Evolutionary conservation across 2,113 vertebrate species (phyloP), one percentile per base, ranked within the genome.

Genomic region (Rostratula benghalensis): DNA sequence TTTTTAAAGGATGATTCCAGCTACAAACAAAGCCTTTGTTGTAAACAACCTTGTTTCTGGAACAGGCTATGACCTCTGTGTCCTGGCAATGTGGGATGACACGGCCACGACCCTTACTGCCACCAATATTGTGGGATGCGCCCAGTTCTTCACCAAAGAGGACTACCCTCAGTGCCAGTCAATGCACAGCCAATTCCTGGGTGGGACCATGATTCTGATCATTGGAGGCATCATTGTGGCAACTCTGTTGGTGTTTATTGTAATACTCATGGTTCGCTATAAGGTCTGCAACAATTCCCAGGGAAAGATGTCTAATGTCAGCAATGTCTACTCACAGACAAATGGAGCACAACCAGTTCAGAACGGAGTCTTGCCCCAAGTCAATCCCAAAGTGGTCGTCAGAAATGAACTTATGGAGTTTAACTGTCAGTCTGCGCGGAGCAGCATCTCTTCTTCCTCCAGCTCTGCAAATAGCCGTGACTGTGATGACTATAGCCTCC

Each of bases 51-150:
- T 99, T 89, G 99, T 99, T 79, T 98, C 99, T 2, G 99, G 99
- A 88, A 99, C 98, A 33, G 98, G 99, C 95, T 99, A 99, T 17
- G 99, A 99, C 94, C 97, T 99, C 84, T 99, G 99, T 2, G 99
- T 99, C 37, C 96, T 99, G 97, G 99, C 99, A 84, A 99, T 99
- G 96, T 99, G 99, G 99, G 99, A 99, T 8, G 99, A 99, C 98
- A 98, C 98, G 0, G 99, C 99, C 87, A 99, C 99, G 0, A 99
- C 99, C 0, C 99, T 99, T 84, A 99, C 99, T 1, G 99, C 99
- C 95, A 99, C 99, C 96, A 99, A 99, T 84, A 98, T 99, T 27
- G 99, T 99, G 51, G 99, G 99, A 90, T 99, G 99, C 0, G 98
- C 98, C 89, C 98, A 99, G 97, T 99, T 99, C 97, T 97, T 98